Conservation (phyloP, 2,888 invertebrate species). For the Parthenolecanium corni region DNA sequence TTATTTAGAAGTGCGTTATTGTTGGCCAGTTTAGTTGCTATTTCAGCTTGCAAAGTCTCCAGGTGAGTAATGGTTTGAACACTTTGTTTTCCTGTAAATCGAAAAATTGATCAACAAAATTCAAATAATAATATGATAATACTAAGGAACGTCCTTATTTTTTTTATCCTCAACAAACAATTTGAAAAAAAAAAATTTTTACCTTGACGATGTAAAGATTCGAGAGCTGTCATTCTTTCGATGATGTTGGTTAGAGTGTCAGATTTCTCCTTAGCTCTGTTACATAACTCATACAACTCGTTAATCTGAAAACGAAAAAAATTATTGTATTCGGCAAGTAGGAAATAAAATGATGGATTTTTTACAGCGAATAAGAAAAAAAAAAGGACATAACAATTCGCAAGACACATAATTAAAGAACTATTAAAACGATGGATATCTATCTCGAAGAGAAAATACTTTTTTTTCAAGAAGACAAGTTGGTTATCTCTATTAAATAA, state of each 20-base stretch:
- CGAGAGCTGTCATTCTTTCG: conserved; percentile 74
- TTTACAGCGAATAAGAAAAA: background rate
- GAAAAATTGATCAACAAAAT: conserved; percentile 7
- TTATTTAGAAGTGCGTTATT: conserved; percentile 65
- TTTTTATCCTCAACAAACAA: background rate
- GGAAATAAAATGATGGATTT: background rate
- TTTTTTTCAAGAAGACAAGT: background rate
- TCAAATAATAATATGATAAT: background rate
- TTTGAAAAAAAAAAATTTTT: too few species aligned
- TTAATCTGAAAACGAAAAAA: conserved; percentile 50
- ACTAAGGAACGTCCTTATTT: conserved; percentile 8
- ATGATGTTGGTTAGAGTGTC: conserved; percentile 68
- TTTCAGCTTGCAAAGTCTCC: conserved; percentile 61
- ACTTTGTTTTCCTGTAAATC: conserved; percentile 68
- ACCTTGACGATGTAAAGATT: conserved; percentile 85
- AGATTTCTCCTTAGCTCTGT: conserved; percentile 69
- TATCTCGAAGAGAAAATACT: too few species aligned
- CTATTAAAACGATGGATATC: too few species aligned
- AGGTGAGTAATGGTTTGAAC: conserved; percentile 71
- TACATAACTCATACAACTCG: conserved; percentile 75
- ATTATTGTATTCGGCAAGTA: background rate
- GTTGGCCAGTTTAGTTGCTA: conserved; percentile 58
- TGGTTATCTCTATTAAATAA: too few species aligned
- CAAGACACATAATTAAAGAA: too few species aligned
- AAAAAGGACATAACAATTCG: background rate